phyloP scores from a whole-genome alignment of 2,888 invertebrate genomes.

The Nemurella pictetii region DNA sequence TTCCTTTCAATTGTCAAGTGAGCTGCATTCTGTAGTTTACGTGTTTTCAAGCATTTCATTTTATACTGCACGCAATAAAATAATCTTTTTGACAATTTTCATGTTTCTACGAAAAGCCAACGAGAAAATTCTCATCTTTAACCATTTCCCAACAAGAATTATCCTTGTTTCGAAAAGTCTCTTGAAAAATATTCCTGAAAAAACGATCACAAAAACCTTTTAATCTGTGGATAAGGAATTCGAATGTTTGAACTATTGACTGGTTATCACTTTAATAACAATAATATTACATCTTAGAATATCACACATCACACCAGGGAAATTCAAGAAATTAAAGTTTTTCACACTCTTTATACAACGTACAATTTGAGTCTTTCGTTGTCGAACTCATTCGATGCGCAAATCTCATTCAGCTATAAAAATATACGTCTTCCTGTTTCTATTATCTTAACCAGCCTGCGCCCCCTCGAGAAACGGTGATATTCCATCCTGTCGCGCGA shows the following conservation, averaged over 20 bases:
- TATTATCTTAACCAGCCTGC: not conserved
- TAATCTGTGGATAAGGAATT: not conserved
- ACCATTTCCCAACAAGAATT: too few species aligned
- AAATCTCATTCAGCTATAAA: conserved; percentile 10
- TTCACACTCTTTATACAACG: not conserved
- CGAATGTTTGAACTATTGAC: not conserved
- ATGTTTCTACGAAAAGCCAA: too few species aligned
- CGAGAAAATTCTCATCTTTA: too few species aligned
- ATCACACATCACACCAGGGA: conserved; percentile 16
- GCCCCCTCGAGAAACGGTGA: not conserved
- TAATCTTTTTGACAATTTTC: too few species aligned
- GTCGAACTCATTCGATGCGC: not conserved
- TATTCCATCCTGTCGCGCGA: not conserved
- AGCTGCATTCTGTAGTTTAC: not conserved
- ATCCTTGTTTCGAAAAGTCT: too few species aligned
- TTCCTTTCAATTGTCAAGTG: not conserved
- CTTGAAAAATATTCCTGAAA: too few species aligned
- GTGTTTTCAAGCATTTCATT: not conserved
- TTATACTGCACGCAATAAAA: too few species aligned
- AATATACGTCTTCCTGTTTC: not conserved
- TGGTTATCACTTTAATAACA: conserved; percentile 25
- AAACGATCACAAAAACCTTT: too few species aligned
- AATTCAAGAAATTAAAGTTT: conserved; percentile 8
- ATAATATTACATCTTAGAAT: conserved; percentile 20
- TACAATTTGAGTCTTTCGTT: not conserved